Base-by-base conservation (phyloP, 2,113 vertebrate genomes). In the Uria aalge region DNA sequence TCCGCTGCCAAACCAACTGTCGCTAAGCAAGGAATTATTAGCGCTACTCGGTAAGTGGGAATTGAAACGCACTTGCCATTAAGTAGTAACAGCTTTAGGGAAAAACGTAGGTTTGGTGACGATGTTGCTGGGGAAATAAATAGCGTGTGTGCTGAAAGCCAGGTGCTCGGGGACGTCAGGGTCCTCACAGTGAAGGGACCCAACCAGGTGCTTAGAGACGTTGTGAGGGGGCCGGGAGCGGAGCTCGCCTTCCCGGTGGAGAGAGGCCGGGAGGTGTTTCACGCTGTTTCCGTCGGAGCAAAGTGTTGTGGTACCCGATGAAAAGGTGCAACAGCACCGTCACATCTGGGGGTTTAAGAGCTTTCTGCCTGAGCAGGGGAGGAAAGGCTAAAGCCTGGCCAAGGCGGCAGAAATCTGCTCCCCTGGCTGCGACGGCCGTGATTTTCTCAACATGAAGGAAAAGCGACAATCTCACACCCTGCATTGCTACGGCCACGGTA, bases 341-440 rank as follows among this genome's bases (percentile, higher is more conserved):
- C 13, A 1, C 1, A 1, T 15, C 29, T 29, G 29, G 73, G 73
- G 72, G 59, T 56, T 67, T 8, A 48, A 32, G 48, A 48, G 23
- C 7, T 80, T 53, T 68, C 50, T 60, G 40, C 19, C 14, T 5
- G 20, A 7, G 12, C 8, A n/a, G 6, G 29, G 43, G 24, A 40
- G n/a, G 27, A 81, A 34, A 85, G 29, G 55, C 38, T 32, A 11
- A 55, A 75, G 45, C 29, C 16, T 26, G 53, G 43, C 18, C 4
- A 55, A 48, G 19, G 15, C 12, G 9, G 38, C 34, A 68, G 50
- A 11, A 69, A 71, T 40, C 81, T 57, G 36, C 62, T 69, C 20
- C 66, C 2, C 1, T 18, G 27, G 21, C 19, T 45, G 9, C 0
- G 1, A 38, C 9, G 30, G 36, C n/a, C 1, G 0, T 43, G 36